These are phyloP conservation scores for Muricea muricata DNA, from an alignment of 92 coral and sea anemone species.

Conservation along the genomic window DNA sequence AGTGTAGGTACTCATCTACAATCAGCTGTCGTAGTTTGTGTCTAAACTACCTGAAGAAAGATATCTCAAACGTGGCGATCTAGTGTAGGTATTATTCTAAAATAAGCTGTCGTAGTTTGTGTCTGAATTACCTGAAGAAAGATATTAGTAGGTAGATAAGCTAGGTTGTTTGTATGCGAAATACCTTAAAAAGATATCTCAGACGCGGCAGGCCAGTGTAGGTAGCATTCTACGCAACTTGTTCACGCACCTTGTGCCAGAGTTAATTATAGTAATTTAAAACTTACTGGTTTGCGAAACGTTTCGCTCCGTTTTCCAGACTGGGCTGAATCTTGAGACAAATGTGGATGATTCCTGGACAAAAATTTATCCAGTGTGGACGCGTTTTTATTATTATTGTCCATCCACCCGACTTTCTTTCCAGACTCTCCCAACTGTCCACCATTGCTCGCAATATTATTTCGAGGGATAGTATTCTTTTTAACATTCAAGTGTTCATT, in stretches of 20 bases:
- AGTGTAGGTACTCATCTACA: too few species aligned
- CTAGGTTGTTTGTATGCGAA: neutral
- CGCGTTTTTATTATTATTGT: neutral
- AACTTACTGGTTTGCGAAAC: neutral
- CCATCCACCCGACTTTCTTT: neutral
- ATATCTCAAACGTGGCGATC: too few species aligned
- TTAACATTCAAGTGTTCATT: neutral
- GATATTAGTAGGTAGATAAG: neutral
- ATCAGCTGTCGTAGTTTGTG: too few species aligned
- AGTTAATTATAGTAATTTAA: neutral
- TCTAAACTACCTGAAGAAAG: too few species aligned
- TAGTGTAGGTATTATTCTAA: too few species aligned
- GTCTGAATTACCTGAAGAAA: too few species aligned
- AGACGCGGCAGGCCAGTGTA: neutral
- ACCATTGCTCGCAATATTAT: neutral
- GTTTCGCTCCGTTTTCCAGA: neutral
- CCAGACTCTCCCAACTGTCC: neutral
- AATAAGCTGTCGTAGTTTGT: too few species aligned
- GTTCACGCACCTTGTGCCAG: neutral
- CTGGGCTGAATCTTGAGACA: neutral
- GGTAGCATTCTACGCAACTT: neutral
- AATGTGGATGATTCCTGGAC: slow-evolving; percentile 7
- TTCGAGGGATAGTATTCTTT: neutral
- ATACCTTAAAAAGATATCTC: neutral
- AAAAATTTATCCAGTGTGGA: neutral